Base-by-base conservation (phyloP, 2,113 vertebrate genomes). In the Nothocercus julius region DNA sequence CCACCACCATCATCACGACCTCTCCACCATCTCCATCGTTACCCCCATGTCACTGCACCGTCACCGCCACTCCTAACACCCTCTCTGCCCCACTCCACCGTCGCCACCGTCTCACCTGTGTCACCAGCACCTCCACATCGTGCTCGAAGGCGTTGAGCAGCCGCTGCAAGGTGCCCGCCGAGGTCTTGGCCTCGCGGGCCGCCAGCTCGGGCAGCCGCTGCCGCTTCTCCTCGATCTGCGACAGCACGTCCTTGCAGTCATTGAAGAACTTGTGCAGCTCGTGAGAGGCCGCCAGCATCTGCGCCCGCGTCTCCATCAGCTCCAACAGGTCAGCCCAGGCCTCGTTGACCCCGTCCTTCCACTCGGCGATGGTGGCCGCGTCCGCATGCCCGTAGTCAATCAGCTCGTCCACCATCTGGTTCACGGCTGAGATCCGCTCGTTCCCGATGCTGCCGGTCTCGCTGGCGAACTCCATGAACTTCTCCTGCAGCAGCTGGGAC, bases 321-420 rank as follows among this genome's bases (percentile, higher is more conserved):
- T 99, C 99, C 97, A 99, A 96, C 12, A 99, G 98, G 80, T 99
- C 99, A 0, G 99, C 99, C 99, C 99, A 99, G 25, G 99, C 98
- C 92, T 99, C 99, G 3, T 99, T 99, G 89, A 99, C 98, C 0
- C 98, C 99, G 0, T 99, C 99, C 96, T 99, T 99, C 99, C 99
- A 99, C 66, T 99, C 99, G 0, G 99, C 99, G 45, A 99, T 99
- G 95, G 98, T 98, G 93, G 99, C 99, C 0, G 99, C 99, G 6
- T 99, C 99, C 0, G 97, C 95, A 64, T 99, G 99, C 19, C 99
- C 99, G 2, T 99, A 99, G 96, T 99, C 99, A 3, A 99, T 99
- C 54, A 99, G 98, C 93, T 99, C 99, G 2, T 99, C 98, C 96
- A 99, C 99, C 99, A 99, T 99, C 96, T 99, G 99, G 97, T 99